phyloP scores from a whole-genome alignment of 2,797 vertebrate species.

The Miichthys miiuy region DNA sequence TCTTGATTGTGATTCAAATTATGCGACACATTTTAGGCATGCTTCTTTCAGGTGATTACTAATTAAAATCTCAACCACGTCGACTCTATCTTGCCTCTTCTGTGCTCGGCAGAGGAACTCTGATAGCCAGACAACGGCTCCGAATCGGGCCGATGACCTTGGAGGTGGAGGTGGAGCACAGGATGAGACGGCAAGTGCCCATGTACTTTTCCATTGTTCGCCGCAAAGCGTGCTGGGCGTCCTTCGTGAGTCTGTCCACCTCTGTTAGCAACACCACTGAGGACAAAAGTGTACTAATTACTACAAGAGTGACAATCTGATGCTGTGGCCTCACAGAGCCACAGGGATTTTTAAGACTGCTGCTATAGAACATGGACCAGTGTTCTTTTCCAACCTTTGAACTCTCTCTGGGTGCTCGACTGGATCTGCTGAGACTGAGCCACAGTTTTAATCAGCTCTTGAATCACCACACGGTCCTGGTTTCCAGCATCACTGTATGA shows the following conservation, averaged over 20 bases:
- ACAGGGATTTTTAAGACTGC: not conserved
- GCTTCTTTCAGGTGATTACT: not conserved
- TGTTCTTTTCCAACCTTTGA: constrained; percentile 89
- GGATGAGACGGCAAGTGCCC: constrained; percentile 94
- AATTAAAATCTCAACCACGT: not conserved
- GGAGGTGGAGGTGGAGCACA: constrained; percentile 96
- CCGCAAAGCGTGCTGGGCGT: constrained; percentile 96
- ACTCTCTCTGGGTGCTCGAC: constrained; percentile 94
- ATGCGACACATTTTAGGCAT: not conserved
- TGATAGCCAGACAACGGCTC: constrained; percentile 94
- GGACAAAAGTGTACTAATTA: not conserved
- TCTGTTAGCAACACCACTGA: constrained; percentile 96
- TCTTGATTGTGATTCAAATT: not conserved
- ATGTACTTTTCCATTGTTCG: constrained; percentile 99
- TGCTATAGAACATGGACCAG: not conserved
- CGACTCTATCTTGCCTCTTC: constrained; percentile 88
- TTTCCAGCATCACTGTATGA: constrained; percentile 92
- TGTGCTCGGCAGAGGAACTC: constrained; percentile 92
- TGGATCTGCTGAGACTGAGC: constrained; percentile 98
- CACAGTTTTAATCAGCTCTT: constrained; percentile 96
- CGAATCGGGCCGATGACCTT: constrained; percentile 96
- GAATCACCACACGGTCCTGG: constrained; percentile 96
- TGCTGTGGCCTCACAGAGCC: not conserved
- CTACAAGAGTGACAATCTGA: not conserved
- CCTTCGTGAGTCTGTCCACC: constrained; percentile 96